Evolutionary conservation across 2,888 invertebrate genomes (phyloP), one percentile per base, ranked within the genome.

Genomic region (Sinopyrophorus schimmeli): DNA sequence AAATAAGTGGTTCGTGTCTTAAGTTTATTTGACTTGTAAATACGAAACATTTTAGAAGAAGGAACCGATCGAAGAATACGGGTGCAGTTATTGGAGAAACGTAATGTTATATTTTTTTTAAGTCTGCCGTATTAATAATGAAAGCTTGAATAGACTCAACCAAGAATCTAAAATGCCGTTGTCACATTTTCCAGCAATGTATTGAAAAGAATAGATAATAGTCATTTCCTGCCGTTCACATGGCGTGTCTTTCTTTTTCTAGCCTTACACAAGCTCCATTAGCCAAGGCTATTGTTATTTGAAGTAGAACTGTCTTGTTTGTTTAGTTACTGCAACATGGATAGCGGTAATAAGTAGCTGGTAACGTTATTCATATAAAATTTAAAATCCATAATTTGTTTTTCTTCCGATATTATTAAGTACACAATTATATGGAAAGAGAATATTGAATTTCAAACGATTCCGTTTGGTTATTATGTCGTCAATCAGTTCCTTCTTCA

Each of bases 151-250:
- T 31, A 31, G 23, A 23, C 31, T 31, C 31, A 26, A 10, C 14
- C 32, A 23, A 42, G 12, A 14, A 23, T 24, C 16, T 24, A 42
- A 34, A 32, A 42, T 34, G 26, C 18, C 24, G 34, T 32, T 34
- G 32, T 27, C 42, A 26, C 42, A 34, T 42, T 43, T 43, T 44
- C 37, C 28, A 44, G 37, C 35, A 28, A 16, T 28, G 20, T 28
- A 44, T 44, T 28, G 44, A 44, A 32, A 44, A 44, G 44, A 44
- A 37, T 44, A 28, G 35, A 44, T 44, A 44, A 44, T 44, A 44
- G 44, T 37, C 35, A 44, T 44, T 44, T 44, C 44, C 44, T 35
- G 35, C 28, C 28, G 43, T 27, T 28, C 37, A 16, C 30, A 28
- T 44, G 23, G 44, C 44, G 44, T 44, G 44, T 44, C 44, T 44